These are phyloP conservation scores for Genyomyrus donnyi DNA, from an alignment of 2,113 vertebrate genomes.

Conservation along the genomic window DNA sequence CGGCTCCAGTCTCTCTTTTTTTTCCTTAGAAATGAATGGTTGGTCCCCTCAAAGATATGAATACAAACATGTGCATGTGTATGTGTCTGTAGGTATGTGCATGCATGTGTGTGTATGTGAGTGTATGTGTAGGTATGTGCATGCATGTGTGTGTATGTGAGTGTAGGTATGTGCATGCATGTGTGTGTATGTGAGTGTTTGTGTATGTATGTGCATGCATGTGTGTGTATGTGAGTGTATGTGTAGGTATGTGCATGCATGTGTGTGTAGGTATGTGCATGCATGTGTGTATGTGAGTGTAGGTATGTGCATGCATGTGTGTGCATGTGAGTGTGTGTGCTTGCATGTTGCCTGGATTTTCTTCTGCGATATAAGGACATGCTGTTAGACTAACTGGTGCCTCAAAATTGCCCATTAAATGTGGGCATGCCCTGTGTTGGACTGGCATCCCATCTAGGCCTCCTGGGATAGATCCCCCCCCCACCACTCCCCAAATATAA, in stretches of 20 bases:
- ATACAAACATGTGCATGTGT: background rate
- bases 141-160: background rate
- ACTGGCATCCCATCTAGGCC: background rate
- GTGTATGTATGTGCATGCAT: background rate
- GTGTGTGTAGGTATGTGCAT: background rate
- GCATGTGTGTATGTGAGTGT: background rate
- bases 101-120: background rate
- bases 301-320: background rate
- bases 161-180: background rate
- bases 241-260: too few species aligned
- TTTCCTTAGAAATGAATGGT: background rate
- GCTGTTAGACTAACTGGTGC: background rate
- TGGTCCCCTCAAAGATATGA: background rate
- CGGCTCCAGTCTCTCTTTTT: background rate
- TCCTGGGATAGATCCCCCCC: background rate
- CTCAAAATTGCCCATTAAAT: background rate
- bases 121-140: too few species aligned
- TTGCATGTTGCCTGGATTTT: background rate
- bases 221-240: background rate
- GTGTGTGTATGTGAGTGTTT: background rate
- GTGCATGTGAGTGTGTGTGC: background rate
- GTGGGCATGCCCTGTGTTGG: background rate
- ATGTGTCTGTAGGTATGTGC: background rate
- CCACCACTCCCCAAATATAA: background rate
- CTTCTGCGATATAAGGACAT: background rate